These are phyloP conservation scores for Thelaira solivaga DNA, from an alignment of 2,888 invertebrate species.

Conservation along the genomic window DNA sequence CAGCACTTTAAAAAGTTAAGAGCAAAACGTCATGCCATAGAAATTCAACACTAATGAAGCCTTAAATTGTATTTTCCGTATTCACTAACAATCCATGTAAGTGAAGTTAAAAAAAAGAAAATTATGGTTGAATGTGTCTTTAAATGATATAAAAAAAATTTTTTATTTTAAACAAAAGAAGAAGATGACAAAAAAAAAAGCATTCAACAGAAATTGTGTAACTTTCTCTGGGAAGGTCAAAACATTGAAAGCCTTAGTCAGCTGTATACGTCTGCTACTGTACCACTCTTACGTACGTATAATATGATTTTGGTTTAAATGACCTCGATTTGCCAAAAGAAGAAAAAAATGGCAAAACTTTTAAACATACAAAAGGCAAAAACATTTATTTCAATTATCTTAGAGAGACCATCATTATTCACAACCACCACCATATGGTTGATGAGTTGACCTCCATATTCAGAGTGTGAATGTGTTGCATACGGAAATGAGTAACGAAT, in stretches of 20 bases:
- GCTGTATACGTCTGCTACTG: conserved; percentile 13
- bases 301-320: conserved; percentile 31
- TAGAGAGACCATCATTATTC: conserved; percentile 4
- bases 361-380: neutral
- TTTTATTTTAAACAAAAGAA: conserved; percentile 13
- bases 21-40: too few species aligned
- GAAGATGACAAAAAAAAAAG: neutral
- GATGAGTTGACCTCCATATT: conserved; percentile 17
- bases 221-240: conserved; percentile 54
- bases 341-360: conserved; percentile 12
- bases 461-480: neutral
- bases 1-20: too few species aligned
- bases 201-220: conserved; percentile 34
- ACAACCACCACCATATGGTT: conserved; percentile 22
- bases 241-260: conserved; percentile 23
- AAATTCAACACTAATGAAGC: too few species aligned
- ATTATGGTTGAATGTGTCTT: conserved; percentile 30
- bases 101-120: too few species aligned
- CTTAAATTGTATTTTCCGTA: too few species aligned
- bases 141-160: conserved; percentile 23
- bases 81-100: too few species aligned
- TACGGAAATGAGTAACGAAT: conserved; percentile 14
- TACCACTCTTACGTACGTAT: neutral
- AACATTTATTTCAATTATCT: conserved; percentile 20
- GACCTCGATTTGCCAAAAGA: conserved; percentile 33